phyloP scores from a whole-genome alignment of 2,888 invertebrate genomes.

The Rotaria macrura region DNA sequence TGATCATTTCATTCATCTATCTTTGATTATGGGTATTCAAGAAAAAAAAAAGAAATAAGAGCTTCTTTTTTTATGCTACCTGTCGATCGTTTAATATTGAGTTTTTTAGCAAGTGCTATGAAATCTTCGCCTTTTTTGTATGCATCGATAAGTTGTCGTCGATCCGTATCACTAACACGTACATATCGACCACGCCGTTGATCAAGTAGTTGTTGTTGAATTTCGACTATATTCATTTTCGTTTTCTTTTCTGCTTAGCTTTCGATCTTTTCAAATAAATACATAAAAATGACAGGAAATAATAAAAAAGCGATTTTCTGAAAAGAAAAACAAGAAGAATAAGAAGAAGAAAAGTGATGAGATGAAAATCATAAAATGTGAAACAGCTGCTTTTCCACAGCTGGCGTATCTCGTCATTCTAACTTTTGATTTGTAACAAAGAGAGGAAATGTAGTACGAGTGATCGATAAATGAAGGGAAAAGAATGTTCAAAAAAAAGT shows the following conservation, averaged over 20 bases:
- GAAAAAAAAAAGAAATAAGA: too few relatives aligned
- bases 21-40: too few relatives aligned
- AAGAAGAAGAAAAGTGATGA: not conserved
- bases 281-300: not conserved
- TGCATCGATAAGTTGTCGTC: conserved; percentile 2
- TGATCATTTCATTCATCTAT: too few relatives aligned
- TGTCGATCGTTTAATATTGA: conserved; percentile 18
- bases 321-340: too few relatives aligned
- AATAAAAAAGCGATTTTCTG: not conserved
- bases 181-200: conserved; percentile 19
- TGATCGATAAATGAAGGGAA: not conserved
- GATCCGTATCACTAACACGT: not conserved
- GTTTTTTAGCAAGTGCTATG: not conserved
- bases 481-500: not conserved
- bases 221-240: not conserved
- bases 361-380: conserved; percentile 2
- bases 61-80: not conserved
- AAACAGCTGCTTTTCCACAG: conserved; percentile 9
- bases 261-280: not conserved
- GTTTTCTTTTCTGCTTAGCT: not conserved
- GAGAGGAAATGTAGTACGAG: not conserved
- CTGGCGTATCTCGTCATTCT: not conserved
- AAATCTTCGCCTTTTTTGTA: conserved; percentile 13
- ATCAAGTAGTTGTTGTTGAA: conserved; percentile 3
- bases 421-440: not conserved